Evolutionary conservation across 2,888 invertebrate genomes (phyloP).

Genomic region (Sinodicranocentrus sp.): DNA sequence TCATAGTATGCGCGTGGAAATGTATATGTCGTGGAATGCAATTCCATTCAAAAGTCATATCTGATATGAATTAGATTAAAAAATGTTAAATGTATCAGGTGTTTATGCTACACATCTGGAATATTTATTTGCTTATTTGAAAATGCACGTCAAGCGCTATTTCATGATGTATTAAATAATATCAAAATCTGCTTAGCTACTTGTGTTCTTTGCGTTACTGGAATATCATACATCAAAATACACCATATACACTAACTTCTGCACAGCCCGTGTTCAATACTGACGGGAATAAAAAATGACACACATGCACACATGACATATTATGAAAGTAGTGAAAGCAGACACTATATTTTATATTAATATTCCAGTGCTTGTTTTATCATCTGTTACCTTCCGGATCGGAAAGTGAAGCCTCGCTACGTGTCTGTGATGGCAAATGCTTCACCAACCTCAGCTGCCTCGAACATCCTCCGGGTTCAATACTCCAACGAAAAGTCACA

Average conservation of each 20-base stretch:
- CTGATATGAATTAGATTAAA: no score
- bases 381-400: constrained; percentile 85
- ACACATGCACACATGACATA: constrained; percentile 9
- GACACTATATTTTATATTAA: constrained; percentile 36
- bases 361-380: constrained; percentile 89
- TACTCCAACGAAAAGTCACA: constrained; percentile 75
- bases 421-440: constrained; percentile 83
- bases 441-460: constrained; percentile 79
- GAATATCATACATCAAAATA: no score
- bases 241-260: not conserved
- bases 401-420: constrained; percentile 81
- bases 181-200: constrained; percentile 21
- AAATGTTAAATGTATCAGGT: no score
- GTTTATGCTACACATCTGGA: no score
- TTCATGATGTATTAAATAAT: constrained; percentile 34
- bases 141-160: constrained; percentile 32
- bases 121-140: not conserved
- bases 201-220: not conserved
- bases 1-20: no score
- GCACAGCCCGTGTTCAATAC: no score
- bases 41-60: no score
- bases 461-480: constrained; percentile 77
- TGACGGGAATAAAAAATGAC: not conserved
- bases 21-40: no score
- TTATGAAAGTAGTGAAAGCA: not conserved